These are phyloP conservation scores for Argyrosomus japonicus DNA, from an alignment of 2,113 vertebrate genomes.

Conservation along the genomic window DNA sequence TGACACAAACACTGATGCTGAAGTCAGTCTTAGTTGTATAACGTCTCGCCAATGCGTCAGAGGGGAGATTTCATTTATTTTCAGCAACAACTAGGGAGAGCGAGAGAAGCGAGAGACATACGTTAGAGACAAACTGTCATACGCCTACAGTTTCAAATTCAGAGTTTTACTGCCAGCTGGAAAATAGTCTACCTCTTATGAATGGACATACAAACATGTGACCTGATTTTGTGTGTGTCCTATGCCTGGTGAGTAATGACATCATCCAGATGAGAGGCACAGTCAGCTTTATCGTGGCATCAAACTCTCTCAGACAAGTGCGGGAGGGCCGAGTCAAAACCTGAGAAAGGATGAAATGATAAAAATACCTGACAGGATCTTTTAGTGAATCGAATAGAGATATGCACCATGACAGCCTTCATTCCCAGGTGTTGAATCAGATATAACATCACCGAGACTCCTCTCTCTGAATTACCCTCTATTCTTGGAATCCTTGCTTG, in stretches of 20 bases:
- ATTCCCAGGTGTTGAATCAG: conserved; percentile 40
- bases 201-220: conserved; percentile 22
- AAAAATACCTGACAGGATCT: conserved; percentile 26
- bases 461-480: background rate
- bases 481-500: conserved; percentile 4
- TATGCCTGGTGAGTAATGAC: conserved; percentile 40
- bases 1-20: conserved; percentile 26
- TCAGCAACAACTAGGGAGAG: conserved; percentile 21
- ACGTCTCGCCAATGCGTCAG: conserved; percentile 41
- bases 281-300: conserved; percentile 32
- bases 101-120: background rate
- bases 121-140: background rate
- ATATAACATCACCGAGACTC: conserved; percentile 29
- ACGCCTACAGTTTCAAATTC: conserved; percentile 2
- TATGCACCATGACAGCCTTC: background rate
- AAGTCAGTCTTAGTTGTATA: conserved; percentile 8
- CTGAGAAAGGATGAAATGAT: background rate
- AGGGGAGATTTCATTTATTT: conserved; percentile 36
- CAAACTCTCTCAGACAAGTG: conserved; percentile 16
- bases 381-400: conserved; percentile 25
- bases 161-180: conserved; percentile 24
- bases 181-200: conserved; percentile 4
- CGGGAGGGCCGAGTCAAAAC: conserved; percentile 35
- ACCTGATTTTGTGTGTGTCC: conserved; percentile 36
- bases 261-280: conserved; percentile 30